A percentile compares a stretch with the other conserved stretches of the same genome.
Evolutionary conservation across 1,140 invertebrate genomes (phyloP).

Genomic region (Coboldia fuscipes): DNA sequence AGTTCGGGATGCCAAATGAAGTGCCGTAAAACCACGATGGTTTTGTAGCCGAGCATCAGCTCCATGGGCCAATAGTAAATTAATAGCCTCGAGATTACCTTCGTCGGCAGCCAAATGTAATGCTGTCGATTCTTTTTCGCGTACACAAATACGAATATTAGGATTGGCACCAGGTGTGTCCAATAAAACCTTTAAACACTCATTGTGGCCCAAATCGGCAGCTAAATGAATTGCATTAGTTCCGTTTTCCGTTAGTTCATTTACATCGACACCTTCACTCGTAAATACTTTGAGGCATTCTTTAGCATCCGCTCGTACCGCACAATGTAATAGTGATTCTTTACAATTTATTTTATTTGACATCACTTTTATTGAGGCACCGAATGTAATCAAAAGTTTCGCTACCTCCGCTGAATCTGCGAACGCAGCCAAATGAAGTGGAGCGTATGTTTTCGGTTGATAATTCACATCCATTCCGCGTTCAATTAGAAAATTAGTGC

Average conservation of each 20-base stretch:
- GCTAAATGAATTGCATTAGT: constrained; percentile 54
- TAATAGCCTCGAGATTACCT: constrained; percentile 47
- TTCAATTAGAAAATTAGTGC: constrained; percentile 40
- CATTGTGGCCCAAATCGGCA: constrained; percentile 46
- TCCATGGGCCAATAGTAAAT: constrained; percentile 42
- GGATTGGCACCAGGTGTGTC: constrained; percentile 36
- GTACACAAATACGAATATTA: constrained; percentile 33
- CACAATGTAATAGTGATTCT: constrained; percentile 51
- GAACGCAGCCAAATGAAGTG: constrained; percentile 60
- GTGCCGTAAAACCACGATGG: constrained; percentile 48
- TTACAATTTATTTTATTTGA: constrained; percentile 37
- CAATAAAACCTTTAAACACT: constrained; percentile 42
- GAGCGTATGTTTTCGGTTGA: constrained; percentile 40
- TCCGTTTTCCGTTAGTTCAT: constrained; percentile 42
- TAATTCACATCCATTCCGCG: constrained; percentile 43
- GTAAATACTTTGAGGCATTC: constrained; percentile 50
- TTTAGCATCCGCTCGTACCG: constrained; percentile 46
- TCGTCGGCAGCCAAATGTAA: constrained; percentile 62
- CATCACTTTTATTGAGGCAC: constrained; percentile 28
- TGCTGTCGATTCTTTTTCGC: constrained; percentile 46
- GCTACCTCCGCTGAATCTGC: constrained; percentile 51
- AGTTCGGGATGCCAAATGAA: constrained; percentile 52
- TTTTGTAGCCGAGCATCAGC: constrained; percentile 48
- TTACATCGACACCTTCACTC: constrained; percentile 40
- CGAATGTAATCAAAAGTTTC: constrained; percentile 41